Conservation (phyloP, 1,140 invertebrate species). For the Sipha flava region DNA sequence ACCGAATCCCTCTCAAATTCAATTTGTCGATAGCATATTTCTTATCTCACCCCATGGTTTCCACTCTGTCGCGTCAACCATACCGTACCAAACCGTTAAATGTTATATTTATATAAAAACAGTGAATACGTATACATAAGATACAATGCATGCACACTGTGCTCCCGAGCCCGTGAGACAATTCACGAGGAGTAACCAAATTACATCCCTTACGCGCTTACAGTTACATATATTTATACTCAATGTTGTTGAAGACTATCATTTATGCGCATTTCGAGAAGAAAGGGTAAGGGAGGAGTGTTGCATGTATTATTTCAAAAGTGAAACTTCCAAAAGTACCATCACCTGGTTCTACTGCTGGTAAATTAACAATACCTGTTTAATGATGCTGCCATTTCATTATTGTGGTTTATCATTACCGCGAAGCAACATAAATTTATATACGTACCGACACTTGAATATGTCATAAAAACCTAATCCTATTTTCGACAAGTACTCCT, state of each 20-base stretch:
- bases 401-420: not conserved
- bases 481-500: not conserved
- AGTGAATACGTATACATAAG: too few relatives aligned
- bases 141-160: too few relatives aligned
- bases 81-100: too few relatives aligned
- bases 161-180: not conserved
- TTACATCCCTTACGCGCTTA: too few relatives aligned
- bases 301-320: not conserved
- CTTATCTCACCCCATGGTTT: not conserved
- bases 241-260: not conserved
- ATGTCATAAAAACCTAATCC: not conserved
- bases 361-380: not conserved
- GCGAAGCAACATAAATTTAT: not conserved
- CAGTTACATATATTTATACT: not conserved
- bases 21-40: slow-evolving; percentile 7
- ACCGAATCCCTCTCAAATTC: not conserved
- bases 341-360: not conserved
- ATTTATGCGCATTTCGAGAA: not conserved
- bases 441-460: not conserved
- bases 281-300: not conserved
- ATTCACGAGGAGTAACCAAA: not conserved
- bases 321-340: not conserved
- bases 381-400: not conserved
- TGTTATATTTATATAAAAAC: too few relatives aligned
- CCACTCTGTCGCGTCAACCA: too few relatives aligned